phyloP scores from a whole-genome alignment of 1,140 invertebrate genomes.

The Drosophila navojoa region DNA sequence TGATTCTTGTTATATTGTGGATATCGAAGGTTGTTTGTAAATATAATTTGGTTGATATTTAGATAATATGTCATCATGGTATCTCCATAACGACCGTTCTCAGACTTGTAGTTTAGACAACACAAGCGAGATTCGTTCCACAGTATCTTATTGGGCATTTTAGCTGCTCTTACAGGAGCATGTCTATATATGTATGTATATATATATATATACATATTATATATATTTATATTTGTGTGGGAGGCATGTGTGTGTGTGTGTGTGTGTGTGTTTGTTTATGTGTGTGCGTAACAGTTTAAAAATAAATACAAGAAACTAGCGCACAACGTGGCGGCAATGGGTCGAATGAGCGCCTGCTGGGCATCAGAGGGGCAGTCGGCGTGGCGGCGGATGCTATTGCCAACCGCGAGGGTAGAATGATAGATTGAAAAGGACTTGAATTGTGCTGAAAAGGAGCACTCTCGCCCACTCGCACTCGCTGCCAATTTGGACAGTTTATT shows the following conservation, averaged over 20 bases:
- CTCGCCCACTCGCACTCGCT: background rate
- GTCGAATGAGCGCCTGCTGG: constrained; percentile 16
- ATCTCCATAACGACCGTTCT: too few relatives aligned
- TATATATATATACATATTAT: too few relatives aligned
- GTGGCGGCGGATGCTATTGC: constrained; percentile 2
- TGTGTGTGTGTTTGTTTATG: constrained; percentile 32
- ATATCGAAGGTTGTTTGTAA: too few relatives aligned
- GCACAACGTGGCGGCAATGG: constrained; percentile 55
- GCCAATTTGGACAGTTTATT: constrained; percentile 35
- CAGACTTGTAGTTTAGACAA: background rate
- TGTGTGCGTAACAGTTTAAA: constrained; percentile 76
- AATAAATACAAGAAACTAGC: constrained; percentile 81
- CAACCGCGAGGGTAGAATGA: constrained; percentile 69
- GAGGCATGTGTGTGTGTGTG: constrained; percentile 12
- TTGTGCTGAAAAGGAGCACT: constrained; percentile 23
- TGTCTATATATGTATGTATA: too few relatives aligned
- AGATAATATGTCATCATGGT: too few relatives aligned
- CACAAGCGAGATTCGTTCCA: background rate
- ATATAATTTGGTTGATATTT: too few relatives aligned
- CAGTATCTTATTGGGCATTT: constrained; percentile 48
- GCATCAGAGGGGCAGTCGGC: background rate
- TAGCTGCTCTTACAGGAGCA: constrained; percentile 23
- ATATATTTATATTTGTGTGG: background rate
- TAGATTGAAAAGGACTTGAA: constrained; percentile 62
- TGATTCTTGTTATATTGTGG: too few relatives aligned